Base-by-base conservation (phyloP, 2,113 vertebrate species). In the Noturus placidus region DNA sequence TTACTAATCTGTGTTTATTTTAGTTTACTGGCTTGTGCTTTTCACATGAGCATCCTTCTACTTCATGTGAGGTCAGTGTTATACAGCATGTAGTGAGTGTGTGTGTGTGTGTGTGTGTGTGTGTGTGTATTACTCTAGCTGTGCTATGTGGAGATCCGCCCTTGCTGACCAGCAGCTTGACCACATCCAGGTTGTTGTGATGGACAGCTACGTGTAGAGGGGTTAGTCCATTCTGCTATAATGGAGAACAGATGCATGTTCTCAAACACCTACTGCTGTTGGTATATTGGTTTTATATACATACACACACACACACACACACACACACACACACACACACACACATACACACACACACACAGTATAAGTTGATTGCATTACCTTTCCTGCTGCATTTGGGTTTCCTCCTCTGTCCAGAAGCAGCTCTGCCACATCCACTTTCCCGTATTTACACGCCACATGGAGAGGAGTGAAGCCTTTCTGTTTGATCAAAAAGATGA, bases 401-500 rank as follows among this genome's bases (percentile, higher is more conserved):
- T 98, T 97, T 1, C 97, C 97, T 0, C 96, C 95, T n/a, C 76
- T 94, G 10, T 96, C 96, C 88, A 99, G 92, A 82, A 99, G 95
- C 88, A 98, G 87, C 88, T 99, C 96, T 0, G 97, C 97, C 56
- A 99, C 96, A 10, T 96, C 95, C 22, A 96, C 95, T 89, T 98
- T 99, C 82, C 97, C 97, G 0, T 99, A 99, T 93, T 99, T 99
- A 85, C 97, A 97, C 6, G 98, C 97, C 91, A 99, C 96, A 4
- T 99, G 98, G 82, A 99, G 97, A 81, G 98, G 97, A 91, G 97
- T 99, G 93, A 99, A 99, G 93, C 98, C 98, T 97, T 99, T 99
- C 98, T 99, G 96, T 95, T 96, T 56, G 85, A 69, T 84, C 35
- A 90, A 17, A 89, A 74, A 87, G 15, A 42, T 59, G 33, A 88